These are phyloP conservation scores for Campopleginae sp. DNA, from an alignment of 2,888 invertebrate genomes.

Conservation along the genomic window DNA sequence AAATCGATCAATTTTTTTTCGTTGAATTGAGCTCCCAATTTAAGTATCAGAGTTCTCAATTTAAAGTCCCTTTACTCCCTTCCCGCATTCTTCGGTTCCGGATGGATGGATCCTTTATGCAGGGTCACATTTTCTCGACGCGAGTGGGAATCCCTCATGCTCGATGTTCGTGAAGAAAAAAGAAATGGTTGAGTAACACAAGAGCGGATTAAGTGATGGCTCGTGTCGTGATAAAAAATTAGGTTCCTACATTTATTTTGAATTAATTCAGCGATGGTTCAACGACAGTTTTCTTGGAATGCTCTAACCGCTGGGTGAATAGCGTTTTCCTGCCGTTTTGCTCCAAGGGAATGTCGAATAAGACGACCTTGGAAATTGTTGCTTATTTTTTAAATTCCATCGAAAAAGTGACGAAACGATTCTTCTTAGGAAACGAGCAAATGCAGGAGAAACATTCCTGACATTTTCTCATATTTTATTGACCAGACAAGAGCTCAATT, in stretches of 20 bases:
- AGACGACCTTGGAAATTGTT: not conserved
- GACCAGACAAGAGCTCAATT: not conserved
- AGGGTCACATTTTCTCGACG: conserved; percentile 5
- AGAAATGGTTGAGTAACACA: not conserved
- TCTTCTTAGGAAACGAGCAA: not conserved
- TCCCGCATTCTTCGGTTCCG: not conserved
- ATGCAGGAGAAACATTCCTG: not conserved
- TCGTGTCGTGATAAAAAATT: conserved; percentile 35
- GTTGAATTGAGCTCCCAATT: no score
- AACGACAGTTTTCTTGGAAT: not conserved
- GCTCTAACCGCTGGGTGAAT: not conserved
- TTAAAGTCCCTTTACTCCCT: conserved; percentile 41
- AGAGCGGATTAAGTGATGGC: conserved; percentile 12
- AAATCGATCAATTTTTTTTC: not conserved
- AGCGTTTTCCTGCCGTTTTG: not conserved
- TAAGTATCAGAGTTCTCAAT: no score
- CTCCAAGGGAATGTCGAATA: no score
- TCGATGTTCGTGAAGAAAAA: not conserved
- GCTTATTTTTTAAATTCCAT: no score
- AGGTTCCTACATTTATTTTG: conserved; percentile 46
- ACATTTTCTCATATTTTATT: not conserved
- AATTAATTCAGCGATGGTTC: conserved; percentile 56
- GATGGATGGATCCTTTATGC: conserved; percentile 2
- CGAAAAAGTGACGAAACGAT: no score
- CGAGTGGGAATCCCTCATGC: not conserved